Base-by-base conservation (phyloP, 1,140 invertebrate species). In the Drosophila santomea region DNA sequence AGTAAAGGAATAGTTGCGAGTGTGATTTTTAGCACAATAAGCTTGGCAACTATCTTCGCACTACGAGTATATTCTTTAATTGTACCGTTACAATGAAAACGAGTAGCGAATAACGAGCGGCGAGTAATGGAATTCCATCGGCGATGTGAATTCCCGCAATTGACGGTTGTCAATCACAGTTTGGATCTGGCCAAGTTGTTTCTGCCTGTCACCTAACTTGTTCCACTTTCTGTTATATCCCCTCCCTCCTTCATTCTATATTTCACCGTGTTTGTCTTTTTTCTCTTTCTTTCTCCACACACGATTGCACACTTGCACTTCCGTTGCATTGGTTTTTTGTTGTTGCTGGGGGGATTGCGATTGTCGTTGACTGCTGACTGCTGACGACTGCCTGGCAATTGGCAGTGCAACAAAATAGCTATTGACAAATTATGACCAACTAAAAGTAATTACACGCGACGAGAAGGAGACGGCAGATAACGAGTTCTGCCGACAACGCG, bases 341-440 rank as follows among this genome's bases (percentile, higher is more conserved):
- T 28, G 48, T 25, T 59, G 55, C 28, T 36, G 48, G 17, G 62
- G 55, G 35, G 17, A 56, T 28, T 57, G 55, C 32, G 35, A 69
- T 59, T 79, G 50, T 58, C 44, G 60, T 71, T 41, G 67, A 57
- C 52, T 71, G 66, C 66, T 41, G 67, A 57, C 52, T 71, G 66
- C 66, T 57, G 67, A 41, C 47, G 67, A 71, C 63, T 71, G 64
- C 66, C 45, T 67, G 72, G 48, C 63, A 77, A 74, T 75, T 76
- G 79, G 63, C 83, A 75, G 57, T 72, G 84, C 83, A 80, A 89
- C 84, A 88, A 88, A 89, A 88, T 89, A 89, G 85, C 85, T 90
- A 89, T 88, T 88, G 84, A 88, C 84, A 88, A 88, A 88, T 88
- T 88, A 88, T 88, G 84, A 79, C 84, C 84, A 88, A 88, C 84